A percentile compares a stretch with the other conserved stretches of the same genome.
Evolutionary conservation across 2,113 vertebrate genomes (phyloP).

Genomic region (Eublepharis macularius): DNA sequence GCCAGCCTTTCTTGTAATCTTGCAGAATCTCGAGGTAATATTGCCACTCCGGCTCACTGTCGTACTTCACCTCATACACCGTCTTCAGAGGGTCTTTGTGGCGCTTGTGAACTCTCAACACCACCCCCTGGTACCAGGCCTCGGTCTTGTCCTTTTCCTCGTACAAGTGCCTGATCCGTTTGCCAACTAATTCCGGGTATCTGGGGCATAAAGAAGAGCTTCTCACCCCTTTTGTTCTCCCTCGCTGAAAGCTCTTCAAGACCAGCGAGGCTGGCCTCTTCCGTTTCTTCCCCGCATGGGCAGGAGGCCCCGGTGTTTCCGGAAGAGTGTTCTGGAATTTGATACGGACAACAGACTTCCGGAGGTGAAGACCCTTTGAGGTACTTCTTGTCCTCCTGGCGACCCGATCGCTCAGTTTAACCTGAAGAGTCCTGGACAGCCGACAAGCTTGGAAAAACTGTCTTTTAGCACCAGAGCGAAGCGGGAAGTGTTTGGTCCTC

Average conservation of each 20-base stretch:
- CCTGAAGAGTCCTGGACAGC: background rate
- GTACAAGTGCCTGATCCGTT: slow-evolving; percentile 80
- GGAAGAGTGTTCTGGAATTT: slow-evolving; percentile 71
- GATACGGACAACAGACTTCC: slow-evolving; percentile 65
- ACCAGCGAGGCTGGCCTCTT: background rate
- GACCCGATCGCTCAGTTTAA: background rate
- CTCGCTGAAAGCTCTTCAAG: slow-evolving; percentile 32
- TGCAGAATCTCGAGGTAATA: slow-evolving; percentile 80
- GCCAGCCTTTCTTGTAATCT: slow-evolving; percentile 80
- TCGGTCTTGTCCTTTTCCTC: slow-evolving; percentile 83
- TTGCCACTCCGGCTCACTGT: slow-evolving; percentile 83
- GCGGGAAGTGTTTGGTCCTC: slow-evolving; percentile 69
- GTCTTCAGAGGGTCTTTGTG: slow-evolving; percentile 76
- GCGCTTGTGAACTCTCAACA: slow-evolving; percentile 72
- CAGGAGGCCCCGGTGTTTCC: background rate
- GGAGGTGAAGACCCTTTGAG: slow-evolving; percentile 52
- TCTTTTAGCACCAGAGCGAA: background rate
- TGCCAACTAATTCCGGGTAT: slow-evolving; percentile 82
- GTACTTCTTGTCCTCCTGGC: slow-evolving; percentile 42
- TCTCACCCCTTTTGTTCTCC: background rate
- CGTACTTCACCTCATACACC: slow-evolving; percentile 79
- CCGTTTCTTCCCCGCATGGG: background rate
- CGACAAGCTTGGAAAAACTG: background rate
- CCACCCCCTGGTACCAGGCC: slow-evolving; percentile 78
- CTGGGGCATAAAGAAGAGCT: slow-evolving; percentile 22